Evolutionary conservation across 2,113 vertebrate species (phyloP).

Genomic region (Marcusenius ussheri): DNA sequence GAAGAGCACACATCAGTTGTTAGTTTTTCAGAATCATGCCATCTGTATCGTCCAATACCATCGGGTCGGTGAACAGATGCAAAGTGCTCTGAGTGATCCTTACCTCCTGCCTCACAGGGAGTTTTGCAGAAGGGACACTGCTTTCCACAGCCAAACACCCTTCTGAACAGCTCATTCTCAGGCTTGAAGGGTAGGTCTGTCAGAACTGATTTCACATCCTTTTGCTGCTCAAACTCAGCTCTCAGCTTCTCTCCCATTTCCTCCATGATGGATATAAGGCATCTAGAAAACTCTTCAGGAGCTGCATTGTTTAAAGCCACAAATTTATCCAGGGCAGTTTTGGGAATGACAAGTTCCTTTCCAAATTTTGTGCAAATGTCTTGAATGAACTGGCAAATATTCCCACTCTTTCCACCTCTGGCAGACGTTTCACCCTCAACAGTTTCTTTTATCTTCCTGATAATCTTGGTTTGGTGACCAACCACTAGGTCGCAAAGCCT

Average conservation of each 20-base stretch:
- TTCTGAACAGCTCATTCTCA: constrained; percentile 43
- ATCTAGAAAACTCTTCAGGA: constrained; percentile 38
- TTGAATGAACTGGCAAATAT: constrained; percentile 38
- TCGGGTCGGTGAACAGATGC: constrained; percentile 42
- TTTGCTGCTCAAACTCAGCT: background rate
- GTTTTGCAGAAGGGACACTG: constrained; percentile 57
- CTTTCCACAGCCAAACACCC: constrained; percentile 57
- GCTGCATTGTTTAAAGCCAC: constrained; percentile 36
- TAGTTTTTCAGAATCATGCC: accelerated
- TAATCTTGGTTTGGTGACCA: constrained; percentile 14
- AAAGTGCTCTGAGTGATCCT: constrained; percentile 39
- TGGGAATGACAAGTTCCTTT: constrained; percentile 40
- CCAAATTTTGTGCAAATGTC: constrained; percentile 37
- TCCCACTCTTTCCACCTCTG: background rate
- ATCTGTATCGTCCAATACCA: constrained; percentile 7
- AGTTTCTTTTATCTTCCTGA: constrained; percentile 27
- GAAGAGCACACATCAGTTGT: constrained; percentile 33
- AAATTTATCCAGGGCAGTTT: constrained; percentile 39
- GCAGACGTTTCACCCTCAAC: constrained; percentile 22
- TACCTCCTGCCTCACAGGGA: constrained; percentile 54
- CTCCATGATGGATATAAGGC: constrained; percentile 25
- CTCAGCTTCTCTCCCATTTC: constrained; percentile 31
- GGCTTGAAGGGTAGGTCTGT: constrained; percentile 32
- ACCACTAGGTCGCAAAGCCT: constrained; percentile 24
- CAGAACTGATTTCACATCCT: constrained; percentile 11